These are phyloP conservation scores for Latheticus oryzae DNA, from an alignment of 2,888 invertebrate species.

Conservation along the genomic window DNA sequence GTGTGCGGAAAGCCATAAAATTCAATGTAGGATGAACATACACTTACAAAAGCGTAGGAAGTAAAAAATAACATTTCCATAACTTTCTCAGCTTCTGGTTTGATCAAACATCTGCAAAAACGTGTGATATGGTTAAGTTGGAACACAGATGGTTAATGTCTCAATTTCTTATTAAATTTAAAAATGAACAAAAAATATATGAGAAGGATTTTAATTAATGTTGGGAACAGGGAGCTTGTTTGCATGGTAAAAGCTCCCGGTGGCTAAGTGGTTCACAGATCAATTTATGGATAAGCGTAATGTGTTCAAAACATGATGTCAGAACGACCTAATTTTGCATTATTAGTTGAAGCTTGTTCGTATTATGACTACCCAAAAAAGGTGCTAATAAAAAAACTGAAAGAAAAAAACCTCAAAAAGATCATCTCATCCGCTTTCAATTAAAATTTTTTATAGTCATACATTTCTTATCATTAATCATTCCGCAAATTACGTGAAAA, in stretches of 20 bases:
- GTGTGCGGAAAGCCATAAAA: slow-evolving; percentile 8
- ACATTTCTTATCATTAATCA: too few species aligned
- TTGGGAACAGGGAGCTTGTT: neutral
- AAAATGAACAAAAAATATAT: slow-evolving; percentile 4
- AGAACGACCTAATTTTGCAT: too few species aligned
- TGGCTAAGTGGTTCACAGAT: neutral
- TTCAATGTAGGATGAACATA: slow-evolving; percentile 13
- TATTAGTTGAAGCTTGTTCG: too few species aligned
- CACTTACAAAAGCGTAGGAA: slow-evolving; percentile 8
- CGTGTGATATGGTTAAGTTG: slow-evolving; percentile 5
- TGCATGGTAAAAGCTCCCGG: slow-evolving; percentile 3
- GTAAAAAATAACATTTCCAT: neutral
- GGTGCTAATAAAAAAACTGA: too few species aligned
- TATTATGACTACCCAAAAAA: too few species aligned
- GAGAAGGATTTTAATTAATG: neutral
- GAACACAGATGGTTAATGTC: slow-evolving; percentile 13
- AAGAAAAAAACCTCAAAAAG: too few species aligned
- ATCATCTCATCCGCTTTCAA: too few species aligned
- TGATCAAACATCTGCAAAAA: slow-evolving; percentile 4
- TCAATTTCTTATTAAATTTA: neutral
- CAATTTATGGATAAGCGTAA: too few species aligned
- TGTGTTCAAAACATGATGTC: too few species aligned
- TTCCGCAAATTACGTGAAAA: too few species aligned
- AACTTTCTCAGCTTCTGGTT: neutral
- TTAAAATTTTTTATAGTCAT: too few species aligned